A percentile compares a stretch with the other conserved stretches of the same genome.
Evolutionary conservation across 1,140 invertebrate species (phyloP).

Genomic region (Drosophila parabipectinata): DNA sequence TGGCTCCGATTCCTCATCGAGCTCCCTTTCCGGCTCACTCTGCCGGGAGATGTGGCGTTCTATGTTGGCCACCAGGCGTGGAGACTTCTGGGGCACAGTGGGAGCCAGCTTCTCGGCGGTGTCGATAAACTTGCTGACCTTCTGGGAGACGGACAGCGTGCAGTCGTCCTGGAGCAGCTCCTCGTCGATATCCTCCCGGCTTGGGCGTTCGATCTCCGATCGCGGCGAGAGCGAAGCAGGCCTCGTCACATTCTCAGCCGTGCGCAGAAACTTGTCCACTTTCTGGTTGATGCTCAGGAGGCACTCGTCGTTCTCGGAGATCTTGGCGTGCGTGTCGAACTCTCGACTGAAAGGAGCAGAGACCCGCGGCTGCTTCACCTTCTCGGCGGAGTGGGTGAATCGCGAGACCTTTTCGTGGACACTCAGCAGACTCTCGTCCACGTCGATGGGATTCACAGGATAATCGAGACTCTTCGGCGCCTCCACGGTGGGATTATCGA

Average conservation of each 20-base stretch:
- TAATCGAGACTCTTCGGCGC: slow-evolving; percentile 72
- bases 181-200: slow-evolving; percentile 85
- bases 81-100: slow-evolving; percentile 75
- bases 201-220: slow-evolving; percentile 84
- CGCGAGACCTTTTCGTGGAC: slow-evolving; percentile 87
- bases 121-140: slow-evolving; percentile 87
- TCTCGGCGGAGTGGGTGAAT: slow-evolving; percentile 85
- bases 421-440: slow-evolving; percentile 85
- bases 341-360: slow-evolving; percentile 70
- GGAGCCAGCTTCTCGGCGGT: slow-evolving; percentile 85
- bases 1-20: slow-evolving; percentile 48
- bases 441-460: slow-evolving; percentile 34
- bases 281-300: slow-evolving; percentile 88
- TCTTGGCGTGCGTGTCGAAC: slow-evolving; percentile 77
- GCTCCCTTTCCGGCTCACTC: slow-evolving; percentile 37
- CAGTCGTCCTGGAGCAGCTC: slow-evolving; percentile 86
- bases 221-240: slow-evolving; percentile 74
- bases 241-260: slow-evolving; percentile 86
- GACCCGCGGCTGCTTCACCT: slow-evolving; percentile 75
- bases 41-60: slow-evolving; percentile 84
- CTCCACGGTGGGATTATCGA: slow-evolving; percentile 73
- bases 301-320: slow-evolving; percentile 87
- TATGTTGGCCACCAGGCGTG: slow-evolving; percentile 82
- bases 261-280: slow-evolving; percentile 87
- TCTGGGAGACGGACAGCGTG: slow-evolving; percentile 86